These are phyloP conservation scores for Dicerorhinus sumatrensis DNA, from an alignment of 2,113 vertebrate species.

Conservation along the genomic window DNA sequence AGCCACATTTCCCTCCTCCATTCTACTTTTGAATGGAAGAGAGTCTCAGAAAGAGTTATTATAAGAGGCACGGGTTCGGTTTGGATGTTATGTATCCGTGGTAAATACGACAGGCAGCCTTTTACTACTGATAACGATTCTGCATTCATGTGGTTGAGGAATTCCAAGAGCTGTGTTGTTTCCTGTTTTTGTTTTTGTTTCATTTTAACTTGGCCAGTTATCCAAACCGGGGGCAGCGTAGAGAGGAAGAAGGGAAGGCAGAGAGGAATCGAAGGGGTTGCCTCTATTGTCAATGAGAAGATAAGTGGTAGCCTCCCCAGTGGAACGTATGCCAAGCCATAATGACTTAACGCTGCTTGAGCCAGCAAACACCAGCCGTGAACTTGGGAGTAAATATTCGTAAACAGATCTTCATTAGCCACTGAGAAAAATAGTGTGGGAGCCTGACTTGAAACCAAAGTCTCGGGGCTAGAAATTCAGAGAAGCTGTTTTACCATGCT, in stretches of 20 bases:
- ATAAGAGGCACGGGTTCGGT: constrained; percentile 36
- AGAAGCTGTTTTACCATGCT: background rate
- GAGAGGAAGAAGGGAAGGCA: constrained; percentile 56
- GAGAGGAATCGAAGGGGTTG: constrained; percentile 68
- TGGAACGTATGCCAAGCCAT: constrained; percentile 78
- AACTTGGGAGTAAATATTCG: constrained; percentile 70
- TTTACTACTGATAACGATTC: constrained; percentile 47
- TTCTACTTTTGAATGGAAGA: background rate
- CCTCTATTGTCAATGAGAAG: constrained; percentile 73
- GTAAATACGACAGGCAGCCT: background rate
- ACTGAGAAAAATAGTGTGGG: background rate
- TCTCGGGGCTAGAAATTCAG: background rate
- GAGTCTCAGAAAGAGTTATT: constrained; percentile 5
- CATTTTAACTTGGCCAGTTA: constrained; percentile 74
- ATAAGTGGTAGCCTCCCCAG: constrained; percentile 73
- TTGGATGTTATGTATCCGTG: background rate
- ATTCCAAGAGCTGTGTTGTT: constrained; percentile 60
- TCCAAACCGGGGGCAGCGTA: constrained; percentile 13
- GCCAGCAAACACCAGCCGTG: constrained; percentile 71
- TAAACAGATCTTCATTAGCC: constrained; percentile 73
- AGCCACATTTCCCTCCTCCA: background rate
- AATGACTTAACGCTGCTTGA: constrained; percentile 78
- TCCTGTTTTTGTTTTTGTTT: constrained; percentile 29
- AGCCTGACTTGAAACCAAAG: constrained; percentile 20
- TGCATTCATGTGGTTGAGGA: constrained; percentile 55